Evolutionary conservation across 2,113 vertebrate species (phyloP), one percentile per base, ranked within the genome.

Genomic region (Parotia lawesii): DNA sequence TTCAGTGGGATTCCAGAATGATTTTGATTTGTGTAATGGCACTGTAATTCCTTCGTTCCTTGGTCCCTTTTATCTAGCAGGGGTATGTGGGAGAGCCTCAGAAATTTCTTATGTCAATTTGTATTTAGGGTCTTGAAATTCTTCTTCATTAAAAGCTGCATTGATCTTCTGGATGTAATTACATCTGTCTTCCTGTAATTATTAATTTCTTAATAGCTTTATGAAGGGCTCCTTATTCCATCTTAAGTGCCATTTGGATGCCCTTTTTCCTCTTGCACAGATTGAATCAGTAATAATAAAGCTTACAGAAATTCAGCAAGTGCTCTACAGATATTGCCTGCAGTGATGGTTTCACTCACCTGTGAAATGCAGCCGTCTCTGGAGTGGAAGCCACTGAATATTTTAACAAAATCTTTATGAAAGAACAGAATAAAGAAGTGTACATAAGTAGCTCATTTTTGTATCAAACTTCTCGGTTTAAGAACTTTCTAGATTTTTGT

Each of bases 181-280:
- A 95, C 40, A 62, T 95, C 94, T 95, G 91, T 89, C 95, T 97
- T 97, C 95, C 94, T 97, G 94, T 90, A 96, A 96, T 95, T 96
- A 96, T 95, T 93, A 96, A 96, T 95, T 95, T 96, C 96, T 93
- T 95, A 97, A 96, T 95, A 94, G 93, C 91, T 97, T 95, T 95
- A 95, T 95, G 94, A 96, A 95, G 93, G 85, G 91, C 87, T 91
- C 31, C 89, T 97, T 95, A 90, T 95, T 94, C 87, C 81, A 83
- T 93, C 38, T 90, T 79, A 95, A 97, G 95, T 96, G 91, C 85
- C 85, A 90, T 94, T 96, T 96, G 91, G 87, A 87, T 95, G 91
- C 85, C 82, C 85, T 93, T 87, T 95, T 96, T 93, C 93, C 91
- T 95, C 82, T 85, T 77, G 60, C 72, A 71, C n/a, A 87, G 91